A percentile compares a stretch with the other conserved stretches of the same genome.
Evolutionary conservation across 35 echinoderm and acorn worm species (phyloP).

Genomic region (Heliocidaris tuberculata): DNA sequence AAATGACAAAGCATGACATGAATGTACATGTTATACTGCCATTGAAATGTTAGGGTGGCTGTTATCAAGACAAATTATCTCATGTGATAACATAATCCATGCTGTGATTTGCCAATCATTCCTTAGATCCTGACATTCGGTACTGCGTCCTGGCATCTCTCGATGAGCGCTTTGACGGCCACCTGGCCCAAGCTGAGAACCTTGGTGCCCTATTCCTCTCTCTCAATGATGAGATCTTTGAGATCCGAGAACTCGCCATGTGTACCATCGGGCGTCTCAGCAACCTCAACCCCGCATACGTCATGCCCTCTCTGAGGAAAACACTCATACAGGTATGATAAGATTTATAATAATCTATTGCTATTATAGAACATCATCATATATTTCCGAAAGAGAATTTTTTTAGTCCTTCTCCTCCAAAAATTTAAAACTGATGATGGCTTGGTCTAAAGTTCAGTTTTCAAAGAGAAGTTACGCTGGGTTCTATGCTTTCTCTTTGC

Average conservation of each 20-base stretch:
- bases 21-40: too few relatives aligned
- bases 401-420: too few relatives aligned
- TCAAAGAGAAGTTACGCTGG: too few relatives aligned
- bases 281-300: conserved; percentile 95
- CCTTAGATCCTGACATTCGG: conserved; percentile 90
- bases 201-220: conserved; percentile 95
- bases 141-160: conserved; percentile 94
- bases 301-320: conserved; percentile 94
- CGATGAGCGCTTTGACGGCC: conserved; percentile 96
- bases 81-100: too few relatives aligned
- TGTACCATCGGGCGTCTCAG: conserved; percentile 95
- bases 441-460: too few relatives aligned
- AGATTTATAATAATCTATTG: background rate
- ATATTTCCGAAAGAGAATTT: too few relatives aligned
- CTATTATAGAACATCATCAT: too few relatives aligned
- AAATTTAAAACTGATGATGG: too few relatives aligned
- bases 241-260: conserved; percentile 96
- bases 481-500: too few relatives aligned
- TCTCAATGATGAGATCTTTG: conserved; percentile 92
- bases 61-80: too few relatives aligned
- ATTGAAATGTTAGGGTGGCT: too few relatives aligned
- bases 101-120: background rate
- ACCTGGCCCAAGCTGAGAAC: conserved; percentile 96
- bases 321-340: conserved; percentile 81
- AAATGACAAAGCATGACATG: too few relatives aligned